Conservation (phyloP, 2,797 vertebrate genomes). For the Huso huso region DNA sequence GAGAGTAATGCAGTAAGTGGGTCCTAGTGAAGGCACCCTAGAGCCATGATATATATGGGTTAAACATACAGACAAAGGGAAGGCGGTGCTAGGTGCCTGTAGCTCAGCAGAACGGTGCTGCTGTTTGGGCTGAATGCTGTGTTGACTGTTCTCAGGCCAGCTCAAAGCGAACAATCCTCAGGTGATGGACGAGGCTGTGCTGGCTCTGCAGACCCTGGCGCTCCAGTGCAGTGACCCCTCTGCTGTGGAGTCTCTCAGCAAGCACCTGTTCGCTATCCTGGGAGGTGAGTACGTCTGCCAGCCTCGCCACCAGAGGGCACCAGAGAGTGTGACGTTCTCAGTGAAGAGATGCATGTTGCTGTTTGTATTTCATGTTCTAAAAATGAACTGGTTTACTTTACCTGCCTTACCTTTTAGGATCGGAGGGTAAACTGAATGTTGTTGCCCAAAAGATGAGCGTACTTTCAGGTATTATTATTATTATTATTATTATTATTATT, state of each 20-base stretch:
- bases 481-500: constrained; percentile 31
- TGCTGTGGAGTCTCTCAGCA: constrained; percentile 72
- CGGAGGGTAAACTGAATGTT: constrained; percentile 88
- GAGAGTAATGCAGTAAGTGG: not conserved
- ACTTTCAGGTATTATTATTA: constrained; percentile 75
- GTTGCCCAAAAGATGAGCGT: constrained; percentile 92
- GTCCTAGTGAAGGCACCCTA: too few relatives aligned
- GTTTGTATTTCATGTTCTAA: too few relatives aligned
- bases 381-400: too few relatives aligned
- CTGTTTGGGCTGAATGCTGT: constrained; percentile 20
- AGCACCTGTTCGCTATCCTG: constrained; percentile 84
- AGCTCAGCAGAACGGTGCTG: not conserved
- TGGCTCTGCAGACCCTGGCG: constrained; percentile 81
- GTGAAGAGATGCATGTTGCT: too few relatives aligned
- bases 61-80: not conserved
- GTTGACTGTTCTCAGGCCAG: constrained; percentile 58
- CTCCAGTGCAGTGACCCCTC: constrained; percentile 84
- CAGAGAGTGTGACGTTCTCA: too few relatives aligned
- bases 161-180: constrained; percentile 87
- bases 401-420: constrained; percentile 56
- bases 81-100: too few relatives aligned
- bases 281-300: constrained; percentile 61
- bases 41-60: not conserved
- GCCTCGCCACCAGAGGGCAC: too few relatives aligned
- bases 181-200: constrained; percentile 84